Percentiles rank a stretch among this genome's conserved stretches.
Conservation (phyloP, 2,888 invertebrate genomes). For the Branchipolynoe longqiensis region DNA sequence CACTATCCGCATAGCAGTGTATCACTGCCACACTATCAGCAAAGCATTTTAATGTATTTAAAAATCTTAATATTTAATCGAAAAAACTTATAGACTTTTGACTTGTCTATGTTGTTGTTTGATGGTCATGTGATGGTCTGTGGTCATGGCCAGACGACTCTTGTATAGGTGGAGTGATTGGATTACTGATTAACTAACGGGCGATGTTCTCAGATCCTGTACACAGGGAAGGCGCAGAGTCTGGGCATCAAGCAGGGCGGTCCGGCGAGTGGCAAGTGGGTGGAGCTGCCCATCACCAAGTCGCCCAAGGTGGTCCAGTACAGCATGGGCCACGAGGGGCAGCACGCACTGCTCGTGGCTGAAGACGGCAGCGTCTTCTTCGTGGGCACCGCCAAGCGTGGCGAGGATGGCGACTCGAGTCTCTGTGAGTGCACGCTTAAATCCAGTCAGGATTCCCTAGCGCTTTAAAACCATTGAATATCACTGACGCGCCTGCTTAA, state of each 20-base stretch:
- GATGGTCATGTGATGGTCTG: background rate
- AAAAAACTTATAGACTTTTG: too few species aligned
- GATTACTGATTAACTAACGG: too few species aligned
- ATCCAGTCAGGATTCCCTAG: background rate
- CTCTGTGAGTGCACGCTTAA: constrained; percentile 65
- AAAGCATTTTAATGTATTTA: too few species aligned
- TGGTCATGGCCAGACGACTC: too few species aligned
- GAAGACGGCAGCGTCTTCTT: constrained; percentile 96
- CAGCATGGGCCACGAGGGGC: constrained; percentile 95
- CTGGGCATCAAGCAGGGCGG: constrained; percentile 89
- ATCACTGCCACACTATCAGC: too few species aligned
- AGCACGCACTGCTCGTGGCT: constrained; percentile 93
- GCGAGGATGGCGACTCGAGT: constrained; percentile 95
- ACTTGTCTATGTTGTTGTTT: background rate
- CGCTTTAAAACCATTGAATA: too few species aligned
- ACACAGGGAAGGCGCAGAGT: constrained; percentile 92
- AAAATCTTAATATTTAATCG: too few species aligned
- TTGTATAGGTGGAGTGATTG: too few species aligned
- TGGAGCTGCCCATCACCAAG: constrained; percentile 86
- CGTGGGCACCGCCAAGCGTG: constrained; percentile 92
- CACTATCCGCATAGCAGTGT: too few species aligned
- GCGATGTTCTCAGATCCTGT: constrained; percentile 87
- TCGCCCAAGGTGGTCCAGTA: constrained; percentile 89
- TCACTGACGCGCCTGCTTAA: too few species aligned
- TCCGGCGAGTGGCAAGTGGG: constrained; percentile 81